Percentiles rank a stretch among this genome's conserved stretches.
Conservation (phyloP, 2,888 invertebrate species). For the Cryptus viduatorius region DNA sequence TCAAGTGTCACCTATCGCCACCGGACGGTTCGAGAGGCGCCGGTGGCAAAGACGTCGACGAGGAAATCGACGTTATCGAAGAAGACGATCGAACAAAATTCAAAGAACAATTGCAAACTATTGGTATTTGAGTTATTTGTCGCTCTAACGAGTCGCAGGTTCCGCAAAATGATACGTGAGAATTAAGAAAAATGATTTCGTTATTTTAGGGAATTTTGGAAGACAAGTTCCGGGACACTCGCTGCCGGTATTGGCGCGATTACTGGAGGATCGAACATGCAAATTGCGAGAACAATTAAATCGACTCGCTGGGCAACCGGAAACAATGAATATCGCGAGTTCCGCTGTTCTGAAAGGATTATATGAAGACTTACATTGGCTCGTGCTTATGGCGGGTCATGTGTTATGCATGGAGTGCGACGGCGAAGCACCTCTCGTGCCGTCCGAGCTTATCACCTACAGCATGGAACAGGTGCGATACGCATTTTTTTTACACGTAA, state of each 20-base stretch:
- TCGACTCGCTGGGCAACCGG: constrained; percentile 73
- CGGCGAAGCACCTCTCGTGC: constrained; percentile 89
- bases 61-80: constrained; percentile 88
- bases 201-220: constrained; percentile 86
- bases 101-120: constrained; percentile 91
- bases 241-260: constrained; percentile 88
- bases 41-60: constrained; percentile 84
- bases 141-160: no score
- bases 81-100: constrained; percentile 89
- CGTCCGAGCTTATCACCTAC: constrained; percentile 88
- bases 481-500: background rate
- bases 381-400: constrained; percentile 91
- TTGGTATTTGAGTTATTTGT: constrained; percentile 85
- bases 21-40: constrained; percentile 91
- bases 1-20: constrained; percentile 92
- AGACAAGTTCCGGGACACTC: constrained; percentile 89
- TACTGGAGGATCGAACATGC: constrained; percentile 89
- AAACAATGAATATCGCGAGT: constrained; percentile 69
- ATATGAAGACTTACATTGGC: constrained; percentile 97
- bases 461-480: constrained; percentile 86
- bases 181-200: background rate
- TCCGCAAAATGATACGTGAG: background rate
- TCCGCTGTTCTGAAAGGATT: constrained; percentile 87
- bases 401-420: constrained; percentile 89
- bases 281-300: constrained; percentile 86